phyloP scores from a whole-genome alignment of 1,140 invertebrate species.

The Calephelis nemesis region DNA sequence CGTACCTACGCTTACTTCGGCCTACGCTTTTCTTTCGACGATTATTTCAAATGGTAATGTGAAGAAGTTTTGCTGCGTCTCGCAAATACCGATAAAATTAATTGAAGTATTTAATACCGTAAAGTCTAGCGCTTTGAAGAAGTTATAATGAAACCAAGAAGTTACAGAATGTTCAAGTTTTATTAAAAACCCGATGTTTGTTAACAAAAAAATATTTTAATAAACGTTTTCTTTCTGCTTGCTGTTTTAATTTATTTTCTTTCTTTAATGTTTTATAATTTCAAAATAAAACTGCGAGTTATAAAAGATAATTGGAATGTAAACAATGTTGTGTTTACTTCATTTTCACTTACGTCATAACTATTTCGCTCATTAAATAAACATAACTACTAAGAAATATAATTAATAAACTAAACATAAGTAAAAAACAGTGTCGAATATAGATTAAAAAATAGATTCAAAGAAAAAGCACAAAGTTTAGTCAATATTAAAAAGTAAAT shows the following conservation, averaged over 20 bases:
- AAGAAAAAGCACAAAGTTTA: background rate
- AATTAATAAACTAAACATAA: too few species aligned
- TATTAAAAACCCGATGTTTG: background rate
- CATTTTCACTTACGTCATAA: too few species aligned
- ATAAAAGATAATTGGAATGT: too few species aligned
- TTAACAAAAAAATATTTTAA: background rate
- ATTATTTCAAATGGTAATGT: constrained; percentile 55
- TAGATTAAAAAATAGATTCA: too few species aligned
- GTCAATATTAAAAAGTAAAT: constrained; percentile 11
- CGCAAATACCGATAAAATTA: constrained; percentile 37
- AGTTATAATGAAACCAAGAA: background rate
- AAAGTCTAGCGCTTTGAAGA: constrained; percentile 29
- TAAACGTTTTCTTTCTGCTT: too few species aligned
- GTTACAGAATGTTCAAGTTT: background rate
- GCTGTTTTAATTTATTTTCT: too few species aligned
- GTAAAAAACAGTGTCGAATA: too few species aligned
- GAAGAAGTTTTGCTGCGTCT: constrained; percentile 51
- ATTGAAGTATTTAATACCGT: constrained; percentile 44
- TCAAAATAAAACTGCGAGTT: too few species aligned
- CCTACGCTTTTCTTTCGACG: constrained; percentile 46
- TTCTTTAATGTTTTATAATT: too few species aligned
- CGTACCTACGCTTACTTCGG: constrained; percentile 35
- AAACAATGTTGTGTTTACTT: too few species aligned
- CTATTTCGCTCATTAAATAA: too few species aligned
- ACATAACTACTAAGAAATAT: too few species aligned